A percentile compares a stretch with the other conserved stretches of the same genome.
These are phyloP conservation scores for Lepus americanus DNA, from an alignment of 2,113 vertebrate species.

Conservation along the genomic window DNA sequence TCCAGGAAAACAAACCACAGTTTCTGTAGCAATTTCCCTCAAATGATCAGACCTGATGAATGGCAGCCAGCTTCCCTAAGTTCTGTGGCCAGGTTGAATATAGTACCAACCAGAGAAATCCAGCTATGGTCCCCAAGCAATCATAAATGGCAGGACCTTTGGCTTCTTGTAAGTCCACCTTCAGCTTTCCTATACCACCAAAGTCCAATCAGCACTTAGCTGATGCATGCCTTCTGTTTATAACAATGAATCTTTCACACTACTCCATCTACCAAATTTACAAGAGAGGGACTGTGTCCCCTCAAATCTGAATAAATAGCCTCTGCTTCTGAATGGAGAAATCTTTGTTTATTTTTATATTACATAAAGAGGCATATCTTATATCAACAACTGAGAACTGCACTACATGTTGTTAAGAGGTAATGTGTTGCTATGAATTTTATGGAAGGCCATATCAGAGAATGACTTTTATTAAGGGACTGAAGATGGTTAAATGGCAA, in stretches of 20 bases:
- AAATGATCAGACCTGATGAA: neutral
- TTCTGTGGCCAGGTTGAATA: neutral
- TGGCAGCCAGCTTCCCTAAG: neutral
- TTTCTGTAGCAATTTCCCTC: neutral
- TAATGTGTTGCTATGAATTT: neutral
- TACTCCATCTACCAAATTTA: neutral
- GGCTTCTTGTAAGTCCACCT: neutral
- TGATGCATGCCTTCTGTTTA: neutral
- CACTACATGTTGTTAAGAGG: neutral
- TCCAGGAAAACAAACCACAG: neutral
- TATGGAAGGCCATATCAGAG: neutral
- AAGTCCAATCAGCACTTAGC: accelerated
- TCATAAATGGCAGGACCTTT: too few relatives aligned
- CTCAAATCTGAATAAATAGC: neutral
- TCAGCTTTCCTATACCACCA: neutral
- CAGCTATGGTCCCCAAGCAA: neutral
- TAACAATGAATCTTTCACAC: too few relatives aligned
- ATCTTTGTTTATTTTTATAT: neutral
- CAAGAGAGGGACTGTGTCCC: accelerated
- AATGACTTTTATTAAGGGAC: neutral
- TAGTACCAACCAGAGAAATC: neutral
- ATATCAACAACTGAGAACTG: neutral
- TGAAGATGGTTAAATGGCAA: neutral
- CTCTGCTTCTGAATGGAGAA: neutral
- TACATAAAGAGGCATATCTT: neutral